Evolutionary conservation across 1,140 invertebrate species (phyloP), one percentile per base, ranked within the genome.

Genomic region (Prorops nasuta): DNA sequence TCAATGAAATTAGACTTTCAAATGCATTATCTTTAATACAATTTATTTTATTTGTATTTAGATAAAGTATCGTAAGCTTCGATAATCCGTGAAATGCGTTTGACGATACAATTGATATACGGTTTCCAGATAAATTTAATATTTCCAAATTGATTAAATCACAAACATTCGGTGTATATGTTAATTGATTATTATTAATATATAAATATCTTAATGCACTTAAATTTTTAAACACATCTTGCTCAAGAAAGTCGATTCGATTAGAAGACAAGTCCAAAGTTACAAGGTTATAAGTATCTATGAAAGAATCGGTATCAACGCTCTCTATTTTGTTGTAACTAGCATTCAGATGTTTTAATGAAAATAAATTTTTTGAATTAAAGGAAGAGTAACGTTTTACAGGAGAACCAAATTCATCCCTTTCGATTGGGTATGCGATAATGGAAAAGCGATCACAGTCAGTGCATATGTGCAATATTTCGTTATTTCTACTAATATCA

Each of bases 71-170:
- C n/a, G n/a, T n/a, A n/a, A n/a, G n/a, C 16, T 16, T 16, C 0
- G 60, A 48, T 0, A 14, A 34, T 2, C 0, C 3, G 1, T 54
- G 16, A 22, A 43, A 9, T 1, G 3, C 0, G 4, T 14, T 17
- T 3, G 1, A 21, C 19, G 18, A n/a, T 2, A 20, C 32, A 1
- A 2, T 2, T 24, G 15, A n/a, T 1, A 63, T 51, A 1, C 2
- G 15, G 19, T 63, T 63, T 9, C 51, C 36, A 37, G 9, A 20
- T 1, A 63, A 34, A 0, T 19, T 45, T 10, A 63, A 15, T 7
- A 8, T 24, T 3, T 10, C 28, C 0, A 60, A 9, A 2, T 22
- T 9, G 2, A 9, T 7, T 8, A 39, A 8, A 0, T 6, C 1
- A 2, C 0, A 1, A 0, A 56, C 0, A 9, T 3, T 0, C 1